Evolutionary conservation across 2,888 invertebrate genomes (phyloP).

Genomic region (Melinopterus prodromus): DNA sequence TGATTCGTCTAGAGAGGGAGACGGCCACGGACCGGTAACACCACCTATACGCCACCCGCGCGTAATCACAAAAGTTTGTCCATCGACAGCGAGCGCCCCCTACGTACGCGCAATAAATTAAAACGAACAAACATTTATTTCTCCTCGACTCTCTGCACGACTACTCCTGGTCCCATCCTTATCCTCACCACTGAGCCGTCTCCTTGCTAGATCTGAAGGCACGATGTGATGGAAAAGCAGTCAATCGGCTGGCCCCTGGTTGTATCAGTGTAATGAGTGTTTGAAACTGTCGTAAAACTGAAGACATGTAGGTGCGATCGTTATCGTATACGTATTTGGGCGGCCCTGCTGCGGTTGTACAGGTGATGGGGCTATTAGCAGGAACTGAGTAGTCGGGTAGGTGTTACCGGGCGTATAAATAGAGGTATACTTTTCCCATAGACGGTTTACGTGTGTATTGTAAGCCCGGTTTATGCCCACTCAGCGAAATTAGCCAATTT

Average conservation of each 20-base stretch:
- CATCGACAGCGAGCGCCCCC: conserved; percentile 19
- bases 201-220: conserved; percentile 13
- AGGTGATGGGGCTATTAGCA: conserved; percentile 30
- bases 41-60: neutral
- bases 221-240: conserved; percentile 21
- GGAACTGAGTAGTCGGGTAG: neutral
- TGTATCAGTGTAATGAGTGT: conserved; percentile 49
- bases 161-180: conserved; percentile 17
- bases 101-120: conserved; percentile 30
- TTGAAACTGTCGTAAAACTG: conserved; percentile 49
- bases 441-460: conserved; percentile 15
- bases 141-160: conserved; percentile 7
- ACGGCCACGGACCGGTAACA: neutral
- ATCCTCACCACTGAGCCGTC: conserved; percentile 4
- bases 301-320: conserved; percentile 47
- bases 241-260: conserved; percentile 33
- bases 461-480: conserved; percentile 17
- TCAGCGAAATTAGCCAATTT: conserved; percentile 11
- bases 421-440: conserved; percentile 5
- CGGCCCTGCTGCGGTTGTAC: conserved; percentile 40
- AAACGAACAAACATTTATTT: conserved; percentile 33
- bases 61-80: conserved; percentile 31
- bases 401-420: neutral
- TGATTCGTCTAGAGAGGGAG: conserved; percentile 7
- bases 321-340: conserved; percentile 44